phyloP scores from a whole-genome alignment of 2,797 vertebrate genomes.

The Dromococcyx pavoninus region DNA sequence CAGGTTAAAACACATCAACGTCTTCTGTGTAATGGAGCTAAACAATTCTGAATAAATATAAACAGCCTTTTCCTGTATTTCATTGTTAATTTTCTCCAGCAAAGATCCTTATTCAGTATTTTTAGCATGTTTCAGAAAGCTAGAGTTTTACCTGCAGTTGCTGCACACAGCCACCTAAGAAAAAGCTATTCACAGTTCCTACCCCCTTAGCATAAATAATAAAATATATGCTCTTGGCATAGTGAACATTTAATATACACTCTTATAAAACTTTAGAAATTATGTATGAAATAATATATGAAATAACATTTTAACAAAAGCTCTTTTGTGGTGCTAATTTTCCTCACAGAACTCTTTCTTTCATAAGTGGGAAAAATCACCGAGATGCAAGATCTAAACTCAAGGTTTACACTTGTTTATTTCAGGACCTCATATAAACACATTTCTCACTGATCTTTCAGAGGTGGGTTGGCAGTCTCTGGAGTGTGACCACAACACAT shows the following conservation, averaged over 20 bases:
- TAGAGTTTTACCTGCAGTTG: not conserved
- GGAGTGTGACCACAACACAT: constrained; percentile 32
- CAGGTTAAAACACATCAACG: not conserved
- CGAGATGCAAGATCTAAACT: not conserved
- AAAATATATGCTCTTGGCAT: not conserved
- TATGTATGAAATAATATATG: not conserved
- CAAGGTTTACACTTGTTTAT: not conserved
- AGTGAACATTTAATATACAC: not conserved
- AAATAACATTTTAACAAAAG: not conserved
- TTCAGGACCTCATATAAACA: constrained; percentile 1
- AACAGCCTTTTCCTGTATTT: not conserved
- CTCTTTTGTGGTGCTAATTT: not conserved
- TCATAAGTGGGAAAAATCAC: not conserved
- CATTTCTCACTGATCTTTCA: not conserved
- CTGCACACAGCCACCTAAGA: not conserved
- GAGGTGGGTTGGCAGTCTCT: constrained; percentile 3
- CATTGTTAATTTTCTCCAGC: not conserved
- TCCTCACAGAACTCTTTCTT: not conserved
- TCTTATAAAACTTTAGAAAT: not conserved
- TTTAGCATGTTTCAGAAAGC: not conserved
- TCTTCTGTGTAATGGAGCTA: not conserved
- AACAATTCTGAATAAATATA: not conserved
- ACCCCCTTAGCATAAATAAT: not conserved
- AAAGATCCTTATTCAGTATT: not conserved
- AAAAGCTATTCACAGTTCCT: not conserved